Evolutionary conservation across 1,140 invertebrate species (phyloP).

Genomic region (Drosophila pandora): DNA sequence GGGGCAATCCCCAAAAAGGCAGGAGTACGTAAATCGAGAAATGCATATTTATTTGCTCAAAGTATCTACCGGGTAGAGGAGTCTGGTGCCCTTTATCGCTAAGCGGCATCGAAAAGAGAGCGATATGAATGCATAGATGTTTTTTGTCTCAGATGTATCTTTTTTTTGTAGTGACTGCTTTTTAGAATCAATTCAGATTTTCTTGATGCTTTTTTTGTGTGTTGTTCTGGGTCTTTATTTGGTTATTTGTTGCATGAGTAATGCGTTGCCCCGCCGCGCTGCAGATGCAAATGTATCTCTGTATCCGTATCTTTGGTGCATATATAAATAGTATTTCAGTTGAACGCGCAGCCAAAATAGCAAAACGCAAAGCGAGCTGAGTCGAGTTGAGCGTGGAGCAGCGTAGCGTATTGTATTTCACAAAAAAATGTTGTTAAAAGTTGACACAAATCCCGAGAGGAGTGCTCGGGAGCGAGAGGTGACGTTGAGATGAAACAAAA

Average conservation of each 20-base stretch:
- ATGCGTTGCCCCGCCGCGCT: constrained; percentile 35
- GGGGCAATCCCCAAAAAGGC: not conserved
- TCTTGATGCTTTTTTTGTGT: constrained; percentile 30
- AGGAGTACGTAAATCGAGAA: constrained; percentile 53
- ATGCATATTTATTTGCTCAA: constrained; percentile 78
- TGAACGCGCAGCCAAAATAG: constrained; percentile 78
- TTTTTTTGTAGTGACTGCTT: not conserved
- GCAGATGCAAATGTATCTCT: constrained; percentile 71
- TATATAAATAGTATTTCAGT: constrained; percentile 82
- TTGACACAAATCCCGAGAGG: constrained; percentile 65
- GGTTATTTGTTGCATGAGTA: constrained; percentile 72
- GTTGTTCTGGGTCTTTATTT: constrained; percentile 21
- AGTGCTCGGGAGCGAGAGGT: constrained; percentile 7
- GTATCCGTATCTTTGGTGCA: constrained; percentile 66
- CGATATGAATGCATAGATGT: constrained; percentile 63
- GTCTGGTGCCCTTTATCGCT: constrained; percentile 50
- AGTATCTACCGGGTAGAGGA: constrained; percentile 54
- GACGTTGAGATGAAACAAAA: constrained; percentile 24
- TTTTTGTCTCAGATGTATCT: constrained; percentile 36
- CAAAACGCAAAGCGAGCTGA: constrained; percentile 29
- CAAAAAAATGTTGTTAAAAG: constrained; percentile 61
- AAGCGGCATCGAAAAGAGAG: constrained; percentile 75
- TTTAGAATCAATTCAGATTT: constrained; percentile 16
- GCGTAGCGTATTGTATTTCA: constrained; percentile 67
- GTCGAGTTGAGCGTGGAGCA: constrained; percentile 6